Evolutionary conservation across 2,113 vertebrate genomes (phyloP).

Genomic region (Silurus meridionalis): DNA sequence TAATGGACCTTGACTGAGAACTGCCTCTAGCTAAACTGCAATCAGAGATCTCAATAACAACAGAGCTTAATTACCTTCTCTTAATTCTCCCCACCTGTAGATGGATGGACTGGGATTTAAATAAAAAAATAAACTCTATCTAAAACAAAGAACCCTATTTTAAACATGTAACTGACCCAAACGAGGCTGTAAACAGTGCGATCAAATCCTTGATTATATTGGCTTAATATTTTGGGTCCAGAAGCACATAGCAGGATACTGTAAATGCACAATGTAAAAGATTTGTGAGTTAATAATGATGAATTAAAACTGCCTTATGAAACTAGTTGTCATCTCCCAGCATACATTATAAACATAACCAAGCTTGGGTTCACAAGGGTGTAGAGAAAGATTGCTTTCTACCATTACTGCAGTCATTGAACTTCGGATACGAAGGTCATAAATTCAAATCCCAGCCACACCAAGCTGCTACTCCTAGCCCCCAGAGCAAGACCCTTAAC

Average conservation of each 20-base stretch:
- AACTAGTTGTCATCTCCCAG: background rate
- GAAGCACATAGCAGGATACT: background rate
- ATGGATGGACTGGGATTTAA: background rate
- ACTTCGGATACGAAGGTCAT: no score
- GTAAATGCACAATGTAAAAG: background rate
- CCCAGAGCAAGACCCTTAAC: no score
- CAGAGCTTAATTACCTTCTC: background rate
- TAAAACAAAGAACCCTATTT: background rate
- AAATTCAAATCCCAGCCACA: no score
- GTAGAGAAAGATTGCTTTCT: background rate
- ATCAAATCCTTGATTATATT: background rate
- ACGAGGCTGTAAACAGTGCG: background rate
- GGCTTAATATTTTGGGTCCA: background rate
- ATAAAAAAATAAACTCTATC: background rate
- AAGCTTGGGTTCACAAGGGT: background rate
- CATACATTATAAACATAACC: background rate
- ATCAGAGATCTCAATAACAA: background rate
- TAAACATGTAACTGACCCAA: background rate
- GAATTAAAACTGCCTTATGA: background rate
- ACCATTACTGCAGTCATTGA: background rate
- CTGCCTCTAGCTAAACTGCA: background rate
- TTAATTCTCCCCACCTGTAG: background rate
- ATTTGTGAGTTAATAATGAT: background rate
- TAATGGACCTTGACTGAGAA: background rate
- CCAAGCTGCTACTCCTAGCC: no score